Base-by-base conservation (phyloP, 2,113 vertebrate species). In the Natator depressus region DNA sequence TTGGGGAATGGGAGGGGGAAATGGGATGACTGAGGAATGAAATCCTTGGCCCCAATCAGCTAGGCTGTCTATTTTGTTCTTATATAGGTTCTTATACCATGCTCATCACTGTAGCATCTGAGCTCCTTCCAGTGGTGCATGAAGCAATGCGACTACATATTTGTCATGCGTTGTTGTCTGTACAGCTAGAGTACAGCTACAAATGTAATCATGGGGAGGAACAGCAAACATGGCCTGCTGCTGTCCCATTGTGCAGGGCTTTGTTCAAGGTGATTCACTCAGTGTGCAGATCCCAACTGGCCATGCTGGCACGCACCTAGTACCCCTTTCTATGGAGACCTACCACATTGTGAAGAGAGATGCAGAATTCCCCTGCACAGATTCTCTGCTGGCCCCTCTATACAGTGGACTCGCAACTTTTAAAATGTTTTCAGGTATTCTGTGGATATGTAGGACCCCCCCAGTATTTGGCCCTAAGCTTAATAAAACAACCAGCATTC, bases 131-230 rank as follows among this genome's bases (percentile, higher is more conserved):
- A 22, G 27, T 4, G 29, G 59, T 62, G 9, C 35, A 72, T 72
- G 10, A 72, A 35, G 65, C 65, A 72, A 72, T 72, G 65, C 20
- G 19, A 72, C n/a, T 38, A 10, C 35, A 10, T 38, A 38, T 38
- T n/a, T 72, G 35, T 72, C n/a, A 38, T 22, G 8, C 38, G 65
- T 38, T 69, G 65, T 87, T 90, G 85, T 88, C 89, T 79, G 87
- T 94, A 93, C 94, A 96, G 91, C 95, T 96, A 92, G 83, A 88
- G 80, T 90, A 57, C 95, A 97, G 95, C 93, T 96, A 95, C 85
- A 95, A 11, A 0, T 8, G 46, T 85, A 84, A 84, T 82, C 90
- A 72, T 79, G 31, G 53, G 53, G 87, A 0, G 3, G 80, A 93
- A 95, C 89, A 95, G 85, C 95, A 97, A 93, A 91, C 91, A 93